Evolutionary conservation across 2,888 invertebrate genomes (phyloP).

Genomic region (Iselma pallidipennis): DNA sequence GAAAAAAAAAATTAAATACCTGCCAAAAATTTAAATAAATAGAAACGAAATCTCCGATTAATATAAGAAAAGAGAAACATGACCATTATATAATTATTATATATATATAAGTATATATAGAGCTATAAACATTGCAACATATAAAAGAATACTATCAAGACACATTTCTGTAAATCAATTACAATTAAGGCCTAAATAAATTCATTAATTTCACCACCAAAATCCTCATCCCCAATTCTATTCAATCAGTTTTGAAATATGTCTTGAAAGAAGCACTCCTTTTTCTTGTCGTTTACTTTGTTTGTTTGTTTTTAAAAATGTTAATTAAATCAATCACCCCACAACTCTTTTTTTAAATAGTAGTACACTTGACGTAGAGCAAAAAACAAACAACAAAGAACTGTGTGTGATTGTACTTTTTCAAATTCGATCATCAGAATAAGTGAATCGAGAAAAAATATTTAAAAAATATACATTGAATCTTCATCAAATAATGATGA

Average conservation of each 20-base stretch:
- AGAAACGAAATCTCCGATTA: too few relatives aligned
- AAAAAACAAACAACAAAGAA: slow-evolving; percentile 4
- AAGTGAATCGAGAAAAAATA: slow-evolving; percentile 26
- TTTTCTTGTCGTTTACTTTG: neutral
- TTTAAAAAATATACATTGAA: slow-evolving; percentile 36
- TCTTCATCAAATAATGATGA: slow-evolving; percentile 24
- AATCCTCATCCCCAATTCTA: neutral
- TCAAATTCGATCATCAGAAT: slow-evolving; percentile 13
- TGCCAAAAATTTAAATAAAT: neutral
- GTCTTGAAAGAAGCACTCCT: slow-evolving; percentile 20
- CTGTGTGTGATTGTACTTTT: slow-evolving; percentile 12
- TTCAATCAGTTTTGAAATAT: slow-evolving; percentile 15
- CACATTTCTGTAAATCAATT: slow-evolving; percentile 16
- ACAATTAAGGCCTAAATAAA: slow-evolving; percentile 18
- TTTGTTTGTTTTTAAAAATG: neutral
- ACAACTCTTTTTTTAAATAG: slow-evolving; percentile 6
- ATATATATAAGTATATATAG: slow-evolving; percentile 21
- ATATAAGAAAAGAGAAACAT: slow-evolving; percentile 11
- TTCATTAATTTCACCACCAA: neutral
- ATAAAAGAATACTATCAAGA: slow-evolving; percentile 24
- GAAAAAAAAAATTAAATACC: neutral
- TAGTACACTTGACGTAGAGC: neutral
- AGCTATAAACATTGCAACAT: slow-evolving; percentile 39
- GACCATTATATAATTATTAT: slow-evolving; percentile 30
- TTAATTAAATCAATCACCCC: slow-evolving; percentile 14